Base-by-base conservation (phyloP, 1,140 invertebrate genomes). In the Saccostrea echinata region DNA sequence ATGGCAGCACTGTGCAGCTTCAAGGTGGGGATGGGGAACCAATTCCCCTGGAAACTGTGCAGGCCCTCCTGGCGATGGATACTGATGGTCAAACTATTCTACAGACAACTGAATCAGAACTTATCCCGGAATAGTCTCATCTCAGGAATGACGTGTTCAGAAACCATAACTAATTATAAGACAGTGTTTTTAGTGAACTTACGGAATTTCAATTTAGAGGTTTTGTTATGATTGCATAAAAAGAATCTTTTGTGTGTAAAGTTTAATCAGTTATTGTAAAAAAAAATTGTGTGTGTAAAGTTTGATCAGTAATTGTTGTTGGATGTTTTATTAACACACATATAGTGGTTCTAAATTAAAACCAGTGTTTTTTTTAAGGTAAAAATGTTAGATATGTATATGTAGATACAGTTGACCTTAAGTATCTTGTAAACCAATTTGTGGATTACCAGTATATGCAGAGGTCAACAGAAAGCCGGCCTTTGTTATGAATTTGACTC, bases 21-120 rank as follows among this genome's bases (percentile, higher is more conserved):
- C 93, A 94, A 84, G 92, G 92, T 18, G 92, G 92, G 33, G 92
- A 94, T 76, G 91, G 89, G n/a, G 88, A 89, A 55, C 88, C 88
- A 1, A 90, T 94, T 68, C 89, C 94, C 0, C 43, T 94, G 64
- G 94, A 95, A 84, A 94, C 94, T 61, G 92, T 95, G 12, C 93
- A 95, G 82, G 93, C 94, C 0, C 85, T 95, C 13, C 85, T 94
- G 16, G 90, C 93, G 8, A 92, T 93, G 92, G 92, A 93, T 30
- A 80, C 68, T 13, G 91, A 92, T 61, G 88, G 90, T 1, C 90
- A 92, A 51, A 76, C 68, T 12, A 85, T 87, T 3, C 76, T 89
- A 33, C 88, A 89, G 53, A 89, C 88, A 33, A 61, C 30, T 3
- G 83, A 84, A 57, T 55, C 43, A 0, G 52, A 57, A 57, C 27